These are phyloP conservation scores for Saimiri boliviensis DNA, from an alignment of 2,113 vertebrate genomes.

Conservation along the genomic window DNA sequence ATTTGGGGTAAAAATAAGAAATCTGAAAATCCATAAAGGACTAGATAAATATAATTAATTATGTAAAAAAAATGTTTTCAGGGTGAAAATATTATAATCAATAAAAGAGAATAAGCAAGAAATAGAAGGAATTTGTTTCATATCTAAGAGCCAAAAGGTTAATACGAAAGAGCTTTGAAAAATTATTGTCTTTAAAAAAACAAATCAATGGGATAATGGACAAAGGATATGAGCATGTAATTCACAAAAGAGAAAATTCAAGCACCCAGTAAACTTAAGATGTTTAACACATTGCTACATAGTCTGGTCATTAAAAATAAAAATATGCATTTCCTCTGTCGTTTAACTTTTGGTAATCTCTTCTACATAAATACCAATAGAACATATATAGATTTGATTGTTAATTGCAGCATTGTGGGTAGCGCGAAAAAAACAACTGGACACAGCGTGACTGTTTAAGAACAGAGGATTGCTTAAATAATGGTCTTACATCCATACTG, in stretches of 20 bases:
- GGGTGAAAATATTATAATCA: not conserved
- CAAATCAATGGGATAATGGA: not conserved
- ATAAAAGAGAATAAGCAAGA: not conserved
- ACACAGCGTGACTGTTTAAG: not conserved
- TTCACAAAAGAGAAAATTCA: not conserved
- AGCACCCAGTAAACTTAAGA: not conserved
- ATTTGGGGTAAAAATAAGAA: constrained; percentile 8
- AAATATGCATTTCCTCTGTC: not conserved
- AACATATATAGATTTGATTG: not conserved
- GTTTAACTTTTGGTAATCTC: not conserved
- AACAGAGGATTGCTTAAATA: not conserved
- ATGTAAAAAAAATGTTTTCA: not conserved
- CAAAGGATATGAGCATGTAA: not conserved
- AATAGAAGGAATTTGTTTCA: not conserved
- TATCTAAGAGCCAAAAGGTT: not conserved
- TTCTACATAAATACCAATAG: not conserved
- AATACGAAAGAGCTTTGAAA: not conserved
- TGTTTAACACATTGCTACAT: not conserved
- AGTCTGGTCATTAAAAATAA: not conserved
- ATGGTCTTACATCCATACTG: not conserved
- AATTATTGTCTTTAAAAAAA: not conserved
- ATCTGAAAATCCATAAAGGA: not conserved
- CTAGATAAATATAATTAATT: not conserved
- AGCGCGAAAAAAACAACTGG: not conserved
- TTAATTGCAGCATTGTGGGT: not conserved